phyloP scores from a whole-genome alignment of 2,797 vertebrate species.

The Echiichthys vipera region DNA sequence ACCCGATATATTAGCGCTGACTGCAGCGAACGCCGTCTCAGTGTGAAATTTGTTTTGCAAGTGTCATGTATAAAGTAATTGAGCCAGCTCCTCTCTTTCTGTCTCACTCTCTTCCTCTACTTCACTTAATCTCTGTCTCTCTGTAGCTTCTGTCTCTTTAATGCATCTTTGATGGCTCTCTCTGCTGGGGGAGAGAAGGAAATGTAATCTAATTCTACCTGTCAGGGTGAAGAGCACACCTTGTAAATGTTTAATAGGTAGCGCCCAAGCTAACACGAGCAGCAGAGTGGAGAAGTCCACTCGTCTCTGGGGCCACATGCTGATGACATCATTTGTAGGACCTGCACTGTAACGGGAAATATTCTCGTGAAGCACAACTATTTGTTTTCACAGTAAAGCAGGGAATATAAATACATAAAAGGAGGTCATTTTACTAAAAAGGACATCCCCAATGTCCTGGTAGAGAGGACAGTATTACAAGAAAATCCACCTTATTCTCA shows the following conservation, averaged over 20 bases:
- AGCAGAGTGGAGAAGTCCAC: constrained; percentile 24
- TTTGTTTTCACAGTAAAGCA: too few species aligned
- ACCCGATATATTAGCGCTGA: constrained; percentile 11
- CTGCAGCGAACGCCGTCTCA: constrained; percentile 10
- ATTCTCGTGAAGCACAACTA: too few species aligned
- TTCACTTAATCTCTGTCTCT: neutral
- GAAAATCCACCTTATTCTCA: too few species aligned
- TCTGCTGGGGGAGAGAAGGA: neutral
- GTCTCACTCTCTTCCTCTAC: neutral
- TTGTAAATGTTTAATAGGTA: constrained; percentile 55
- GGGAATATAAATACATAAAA: too few species aligned
- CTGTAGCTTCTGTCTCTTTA: constrained; percentile 16
- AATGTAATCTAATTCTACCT: constrained; percentile 26
- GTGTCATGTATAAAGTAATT: constrained; percentile 49
- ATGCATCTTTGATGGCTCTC: constrained; percentile 57
- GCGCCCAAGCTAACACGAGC: neutral
- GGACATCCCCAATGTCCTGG: too few species aligned
- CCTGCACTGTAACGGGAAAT: neutral
- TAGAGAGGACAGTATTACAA: too few species aligned
- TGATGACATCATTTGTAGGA: neutral
- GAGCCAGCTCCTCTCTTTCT: neutral
- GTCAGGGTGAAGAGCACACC: constrained; percentile 35
- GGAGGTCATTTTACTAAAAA: too few species aligned
- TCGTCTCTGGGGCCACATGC: constrained; percentile 4
- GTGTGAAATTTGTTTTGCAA: constrained; percentile 58